Evolutionary conservation across 2,888 invertebrate genomes (phyloP).

Genomic region (Drosophila subsilvestris): DNA sequence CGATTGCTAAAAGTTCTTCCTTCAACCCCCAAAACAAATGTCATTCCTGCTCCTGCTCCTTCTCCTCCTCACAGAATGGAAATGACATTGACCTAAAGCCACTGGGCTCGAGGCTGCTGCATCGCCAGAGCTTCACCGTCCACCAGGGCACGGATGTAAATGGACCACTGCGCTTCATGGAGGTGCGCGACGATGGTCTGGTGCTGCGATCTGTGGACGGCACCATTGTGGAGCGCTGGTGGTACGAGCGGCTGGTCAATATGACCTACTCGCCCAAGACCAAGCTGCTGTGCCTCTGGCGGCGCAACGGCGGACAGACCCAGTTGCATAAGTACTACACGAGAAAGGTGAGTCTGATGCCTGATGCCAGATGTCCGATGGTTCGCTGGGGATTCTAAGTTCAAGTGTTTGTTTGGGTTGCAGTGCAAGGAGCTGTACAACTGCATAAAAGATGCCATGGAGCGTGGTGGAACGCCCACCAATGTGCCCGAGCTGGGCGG

Average conservation of each 20-base stretch:
- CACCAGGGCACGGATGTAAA: constrained; percentile 97
- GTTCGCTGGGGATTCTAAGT: neutral
- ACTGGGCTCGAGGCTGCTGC: constrained; percentile 95
- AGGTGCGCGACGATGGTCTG: constrained; percentile 98
- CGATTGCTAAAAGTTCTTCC: fast-evolving
- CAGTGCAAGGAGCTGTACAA: constrained; percentile 99
- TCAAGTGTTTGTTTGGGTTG: neutral
- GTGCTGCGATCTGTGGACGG: constrained; percentile 93
- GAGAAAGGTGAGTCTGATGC: constrained; percentile 94
- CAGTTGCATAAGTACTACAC: constrained; percentile 99
- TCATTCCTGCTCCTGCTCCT: no score
- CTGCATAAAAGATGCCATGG: constrained; percentile 99
- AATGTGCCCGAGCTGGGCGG: constrained; percentile 88
- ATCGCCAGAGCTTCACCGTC: constrained; percentile 99
- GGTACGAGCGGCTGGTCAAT: constrained; percentile 99
- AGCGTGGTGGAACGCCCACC: constrained; percentile 89
- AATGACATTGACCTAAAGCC: constrained; percentile 99
- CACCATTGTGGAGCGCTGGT: constrained; percentile 97
- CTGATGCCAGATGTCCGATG: no score
- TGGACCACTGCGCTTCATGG: constrained; percentile 94
- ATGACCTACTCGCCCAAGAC: constrained; percentile 99
- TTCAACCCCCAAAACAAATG: no score
- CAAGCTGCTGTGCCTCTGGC: constrained; percentile 98
- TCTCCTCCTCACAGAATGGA: constrained; percentile 89
- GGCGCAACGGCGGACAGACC: constrained; percentile 96